Percentiles rank a stretch among this genome's conserved stretches.
These are phyloP conservation scores for Pomacea maculata DNA, from an alignment of 1,140 invertebrate species.

Conservation along the genomic window DNA sequence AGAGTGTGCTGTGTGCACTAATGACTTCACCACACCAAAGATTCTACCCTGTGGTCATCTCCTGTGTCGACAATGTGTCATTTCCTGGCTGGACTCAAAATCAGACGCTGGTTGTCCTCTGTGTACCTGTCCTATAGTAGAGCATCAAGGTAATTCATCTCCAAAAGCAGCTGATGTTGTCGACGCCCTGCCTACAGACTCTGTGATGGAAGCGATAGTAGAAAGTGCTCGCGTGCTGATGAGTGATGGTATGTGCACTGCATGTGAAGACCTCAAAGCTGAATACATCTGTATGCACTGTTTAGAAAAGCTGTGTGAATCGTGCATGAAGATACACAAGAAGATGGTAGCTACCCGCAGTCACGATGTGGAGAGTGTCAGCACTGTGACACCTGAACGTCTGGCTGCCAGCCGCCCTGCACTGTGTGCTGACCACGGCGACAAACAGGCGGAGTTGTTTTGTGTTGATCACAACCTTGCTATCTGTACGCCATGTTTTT, in stretches of 20 bases:
- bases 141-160: not conserved
- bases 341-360: too few species aligned
- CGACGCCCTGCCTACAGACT: conserved; percentile 1
- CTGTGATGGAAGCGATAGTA: not conserved
- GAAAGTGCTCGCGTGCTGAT: not conserved
- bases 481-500: too few species aligned
- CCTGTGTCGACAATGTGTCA: not conserved
- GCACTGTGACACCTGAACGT: not conserved
- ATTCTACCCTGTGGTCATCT: conserved; percentile 7
- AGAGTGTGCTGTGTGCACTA: conserved; percentile 3
- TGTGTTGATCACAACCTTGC: too few species aligned
- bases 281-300: too few species aligned
- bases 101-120: not conserved
- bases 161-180: not conserved
- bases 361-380: too few species aligned
- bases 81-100: not conserved
- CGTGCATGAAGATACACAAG: too few species aligned
- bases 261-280: too few species aligned
- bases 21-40: not conserved
- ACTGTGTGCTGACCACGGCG: not conserved
- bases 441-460: too few species aligned
- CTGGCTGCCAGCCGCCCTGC: too few species aligned
- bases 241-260: too few species aligned
- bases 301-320: too few species aligned
- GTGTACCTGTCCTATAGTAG: not conserved